Evolutionary conservation across 2,113 vertebrate genomes (phyloP).

Genomic region (Nansenia antarctica): DNA sequence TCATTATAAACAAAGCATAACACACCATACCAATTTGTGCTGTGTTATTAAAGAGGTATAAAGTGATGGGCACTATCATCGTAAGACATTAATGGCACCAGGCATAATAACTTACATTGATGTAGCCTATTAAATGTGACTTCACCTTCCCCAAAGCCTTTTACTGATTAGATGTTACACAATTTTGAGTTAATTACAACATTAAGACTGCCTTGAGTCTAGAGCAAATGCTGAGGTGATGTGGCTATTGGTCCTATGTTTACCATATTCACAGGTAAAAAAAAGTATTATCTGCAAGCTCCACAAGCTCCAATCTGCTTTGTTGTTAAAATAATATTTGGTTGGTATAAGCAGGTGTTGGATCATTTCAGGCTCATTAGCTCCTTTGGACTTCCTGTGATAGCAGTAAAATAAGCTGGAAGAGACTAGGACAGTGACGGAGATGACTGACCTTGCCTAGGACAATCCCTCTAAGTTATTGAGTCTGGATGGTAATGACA

Average conservation of each 20-base stretch:
- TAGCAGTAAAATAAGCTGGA: conserved; percentile 36
- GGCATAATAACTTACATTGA: conserved; percentile 7
- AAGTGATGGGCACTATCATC: not conserved
- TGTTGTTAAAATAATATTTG: conserved; percentile 18
- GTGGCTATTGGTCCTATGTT: not conserved
- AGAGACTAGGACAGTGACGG: conserved; percentile 60
- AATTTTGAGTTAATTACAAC: not conserved
- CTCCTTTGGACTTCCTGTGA: conserved; percentile 32
- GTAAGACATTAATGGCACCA: not conserved
- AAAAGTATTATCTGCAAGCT: not conserved
- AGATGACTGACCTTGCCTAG: conserved; percentile 72
- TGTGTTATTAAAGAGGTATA: conserved; percentile 1
- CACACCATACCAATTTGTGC: not conserved
- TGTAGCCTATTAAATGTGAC: not conserved
- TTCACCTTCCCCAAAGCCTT: conserved; percentile 4
- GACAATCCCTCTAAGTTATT: conserved; percentile 75
- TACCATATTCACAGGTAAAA: not conserved
- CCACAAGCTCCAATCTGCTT: conserved; percentile 7
- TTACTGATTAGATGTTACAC: not conserved
- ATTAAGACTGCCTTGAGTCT: not conserved
- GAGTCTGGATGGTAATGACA: conserved; percentile 67
- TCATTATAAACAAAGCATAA: not conserved
- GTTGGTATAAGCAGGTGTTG: conserved; percentile 16
- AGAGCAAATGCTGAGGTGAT: not conserved
- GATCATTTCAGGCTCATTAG: conserved; percentile 40